phyloP scores from a whole-genome alignment of 2,888 invertebrate species.

The Mesochorus sp. region DNA sequence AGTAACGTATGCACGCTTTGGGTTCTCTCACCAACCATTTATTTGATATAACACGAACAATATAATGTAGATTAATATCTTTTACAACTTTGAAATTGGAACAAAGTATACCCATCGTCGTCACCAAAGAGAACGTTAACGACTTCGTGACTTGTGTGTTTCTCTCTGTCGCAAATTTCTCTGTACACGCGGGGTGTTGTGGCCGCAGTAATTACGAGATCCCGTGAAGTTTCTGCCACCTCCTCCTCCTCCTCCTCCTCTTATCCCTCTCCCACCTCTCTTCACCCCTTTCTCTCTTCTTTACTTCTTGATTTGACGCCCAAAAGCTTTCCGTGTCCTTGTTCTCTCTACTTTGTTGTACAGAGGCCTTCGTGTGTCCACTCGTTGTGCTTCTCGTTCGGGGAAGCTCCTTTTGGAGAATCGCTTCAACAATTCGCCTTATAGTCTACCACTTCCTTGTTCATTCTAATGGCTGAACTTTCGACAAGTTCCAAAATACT shows the following conservation, averaged over 20 bases:
- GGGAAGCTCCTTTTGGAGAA: slow-evolving; percentile 61
- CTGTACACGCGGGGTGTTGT: slow-evolving; percentile 4
- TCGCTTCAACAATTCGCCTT: slow-evolving; percentile 67
- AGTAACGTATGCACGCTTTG: too few species aligned
- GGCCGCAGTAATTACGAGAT: slow-evolving; percentile 25
- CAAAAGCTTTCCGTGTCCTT: not conserved
- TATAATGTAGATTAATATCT: too few species aligned
- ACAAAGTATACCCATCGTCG: too few species aligned
- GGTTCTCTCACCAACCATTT: too few species aligned
- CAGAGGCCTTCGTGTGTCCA: slow-evolving; percentile 32
- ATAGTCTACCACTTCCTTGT: slow-evolving; percentile 47
- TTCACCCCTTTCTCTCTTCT: not conserved
- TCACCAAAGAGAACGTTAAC: slow-evolving; percentile 24
- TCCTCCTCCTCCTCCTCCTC: too few species aligned
- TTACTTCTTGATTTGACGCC: not conserved
- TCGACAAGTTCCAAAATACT: slow-evolving; percentile 62
- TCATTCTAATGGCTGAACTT: slow-evolving; percentile 68
- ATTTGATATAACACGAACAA: too few species aligned
- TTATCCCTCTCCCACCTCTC: too few species aligned
- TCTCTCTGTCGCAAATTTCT: not conserved
- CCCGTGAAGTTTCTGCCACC: not conserved
- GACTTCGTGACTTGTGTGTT: slow-evolving; percentile 45
- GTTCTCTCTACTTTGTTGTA: slow-evolving; percentile 14
- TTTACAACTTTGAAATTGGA: too few species aligned
- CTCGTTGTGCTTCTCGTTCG: not conserved